Evolutionary conservation across 2,113 vertebrate species (phyloP).

Genomic region (Raphicerus campestris): DNA sequence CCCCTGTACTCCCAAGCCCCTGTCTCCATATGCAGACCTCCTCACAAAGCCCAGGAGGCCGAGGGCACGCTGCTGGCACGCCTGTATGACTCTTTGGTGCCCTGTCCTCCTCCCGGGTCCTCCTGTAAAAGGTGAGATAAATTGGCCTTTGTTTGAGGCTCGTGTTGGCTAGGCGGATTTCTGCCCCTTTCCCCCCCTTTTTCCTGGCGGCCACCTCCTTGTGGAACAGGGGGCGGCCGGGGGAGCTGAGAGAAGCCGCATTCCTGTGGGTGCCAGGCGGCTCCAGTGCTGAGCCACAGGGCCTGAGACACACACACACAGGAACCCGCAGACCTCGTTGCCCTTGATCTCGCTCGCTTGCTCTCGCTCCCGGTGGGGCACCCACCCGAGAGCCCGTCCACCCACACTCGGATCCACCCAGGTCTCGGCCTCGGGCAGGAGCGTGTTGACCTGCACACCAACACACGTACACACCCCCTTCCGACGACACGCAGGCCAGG

Average conservation of each 20-base stretch:
- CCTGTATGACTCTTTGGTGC: background rate
- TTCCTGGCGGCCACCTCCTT: slow-evolving; percentile 80
- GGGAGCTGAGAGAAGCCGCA: slow-evolving; percentile 91
- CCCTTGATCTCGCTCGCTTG: slow-evolving; percentile 48
- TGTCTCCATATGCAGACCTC: background rate
- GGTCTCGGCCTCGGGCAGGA: background rate
- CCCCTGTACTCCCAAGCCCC: background rate
- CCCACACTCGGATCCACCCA: slow-evolving; percentile 50
- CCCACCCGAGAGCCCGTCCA: slow-evolving; percentile 51
- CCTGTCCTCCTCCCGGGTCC: background rate
- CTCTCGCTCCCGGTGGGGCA: background rate
- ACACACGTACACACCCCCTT: slow-evolving; percentile 1
- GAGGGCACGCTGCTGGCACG: background rate
- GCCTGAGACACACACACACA: slow-evolving; percentile 82
- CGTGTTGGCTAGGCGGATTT: slow-evolving; percentile 57
- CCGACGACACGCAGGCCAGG: background rate
- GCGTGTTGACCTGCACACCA: slow-evolving; percentile 27
- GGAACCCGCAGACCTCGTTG: slow-evolving; percentile 63
- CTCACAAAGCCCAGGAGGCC: background rate
- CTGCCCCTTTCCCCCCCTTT: slow-evolving; percentile 61
- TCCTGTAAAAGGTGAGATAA: slow-evolving; percentile 70
- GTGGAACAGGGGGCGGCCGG: slow-evolving; percentile 81
- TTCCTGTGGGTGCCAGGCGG: slow-evolving; percentile 96
- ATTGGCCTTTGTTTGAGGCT: slow-evolving; percentile 77
- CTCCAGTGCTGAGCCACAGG: slow-evolving; percentile 87